Evolutionary conservation across 2,888 invertebrate species (phyloP).

Genomic region (Drosophila kanekoi): DNA sequence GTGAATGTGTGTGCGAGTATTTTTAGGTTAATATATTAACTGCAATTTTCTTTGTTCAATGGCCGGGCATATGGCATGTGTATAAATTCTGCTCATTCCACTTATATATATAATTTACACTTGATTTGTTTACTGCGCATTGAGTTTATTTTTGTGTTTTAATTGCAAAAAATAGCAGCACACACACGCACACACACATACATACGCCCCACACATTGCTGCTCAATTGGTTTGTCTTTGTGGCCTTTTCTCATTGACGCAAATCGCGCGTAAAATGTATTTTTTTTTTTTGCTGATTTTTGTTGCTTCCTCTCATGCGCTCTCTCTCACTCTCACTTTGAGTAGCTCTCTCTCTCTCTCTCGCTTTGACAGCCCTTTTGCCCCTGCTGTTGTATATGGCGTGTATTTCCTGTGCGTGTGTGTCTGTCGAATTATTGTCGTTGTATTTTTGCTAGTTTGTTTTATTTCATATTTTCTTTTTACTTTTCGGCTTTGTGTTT

Average conservation of each 20-base stretch:
- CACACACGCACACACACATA: constrained; percentile 9
- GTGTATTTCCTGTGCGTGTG: constrained; percentile 54
- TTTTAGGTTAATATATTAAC: constrained; percentile 37
- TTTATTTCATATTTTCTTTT: constrained; percentile 44
- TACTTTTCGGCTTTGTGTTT: constrained; percentile 53
- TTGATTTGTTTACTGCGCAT: constrained; percentile 69
- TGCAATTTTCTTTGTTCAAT: constrained; percentile 57
- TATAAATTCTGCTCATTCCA: constrained; percentile 16
- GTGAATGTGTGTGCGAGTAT: constrained; percentile 21
- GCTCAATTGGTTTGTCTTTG: constrained; percentile 27
- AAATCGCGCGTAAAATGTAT: constrained; percentile 69
- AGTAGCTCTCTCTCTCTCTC: constrained; percentile 9
- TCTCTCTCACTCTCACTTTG: constrained; percentile 10
- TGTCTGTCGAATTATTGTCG: constrained; percentile 15
- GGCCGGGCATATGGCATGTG: constrained; percentile 20
- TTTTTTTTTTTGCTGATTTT: constrained; percentile 59
- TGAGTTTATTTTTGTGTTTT: constrained; percentile 68
- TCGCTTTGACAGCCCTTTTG: constrained; percentile 24
- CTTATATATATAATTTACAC: constrained; percentile 59
- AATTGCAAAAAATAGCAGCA: constrained; percentile 60
- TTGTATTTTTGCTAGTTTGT: constrained; percentile 27
- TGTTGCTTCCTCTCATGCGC: constrained; percentile 42
- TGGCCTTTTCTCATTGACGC: constrained; percentile 64
- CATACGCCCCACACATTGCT: neutral
- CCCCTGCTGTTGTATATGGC: constrained; percentile 52